Conservation (phyloP, 1,140 invertebrate genomes). For the Drosophila lacertosa region DNA sequence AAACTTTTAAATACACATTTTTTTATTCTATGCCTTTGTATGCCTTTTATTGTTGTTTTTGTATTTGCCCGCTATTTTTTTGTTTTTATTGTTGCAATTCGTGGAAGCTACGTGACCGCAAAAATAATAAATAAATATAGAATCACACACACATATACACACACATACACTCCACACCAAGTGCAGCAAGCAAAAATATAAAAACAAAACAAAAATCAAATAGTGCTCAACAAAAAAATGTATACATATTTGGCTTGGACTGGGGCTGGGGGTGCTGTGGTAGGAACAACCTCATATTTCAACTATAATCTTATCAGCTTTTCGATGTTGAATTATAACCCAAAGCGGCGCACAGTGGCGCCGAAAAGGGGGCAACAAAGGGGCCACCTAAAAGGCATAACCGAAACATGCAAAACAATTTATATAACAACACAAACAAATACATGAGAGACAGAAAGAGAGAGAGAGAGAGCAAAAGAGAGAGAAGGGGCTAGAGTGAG, state of each 20-base stretch:
- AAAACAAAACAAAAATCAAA: constrained; percentile 11
- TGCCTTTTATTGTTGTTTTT: neutral
- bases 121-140: constrained; percentile 10
- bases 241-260: neutral
- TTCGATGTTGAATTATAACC: constrained; percentile 69
- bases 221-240: neutral
- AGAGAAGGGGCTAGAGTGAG: neutral
- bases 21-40: neutral
- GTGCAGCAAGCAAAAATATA: constrained; percentile 18
- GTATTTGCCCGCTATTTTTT: neutral
- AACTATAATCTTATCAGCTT: constrained; percentile 75
- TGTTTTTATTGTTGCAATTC: constrained; percentile 26
- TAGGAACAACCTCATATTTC: constrained; percentile 63
- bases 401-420: constrained; percentile 49
- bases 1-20: neutral
- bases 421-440: constrained; percentile 38
- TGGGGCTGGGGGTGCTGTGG: neutral
- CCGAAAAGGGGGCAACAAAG: constrained; percentile 2
- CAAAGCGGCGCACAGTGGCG: constrained; percentile 14
- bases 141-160: constrained; percentile 8
- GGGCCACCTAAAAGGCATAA: neutral
- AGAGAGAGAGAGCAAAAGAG: neutral
- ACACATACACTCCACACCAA: neutral
- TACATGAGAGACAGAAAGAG: neutral
- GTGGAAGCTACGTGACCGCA: constrained; percentile 50